Evolutionary conservation across 2,797 vertebrate species (phyloP), one percentile per base, ranked within the genome.

Genomic region (Sphaeramia orbicularis): DNA sequence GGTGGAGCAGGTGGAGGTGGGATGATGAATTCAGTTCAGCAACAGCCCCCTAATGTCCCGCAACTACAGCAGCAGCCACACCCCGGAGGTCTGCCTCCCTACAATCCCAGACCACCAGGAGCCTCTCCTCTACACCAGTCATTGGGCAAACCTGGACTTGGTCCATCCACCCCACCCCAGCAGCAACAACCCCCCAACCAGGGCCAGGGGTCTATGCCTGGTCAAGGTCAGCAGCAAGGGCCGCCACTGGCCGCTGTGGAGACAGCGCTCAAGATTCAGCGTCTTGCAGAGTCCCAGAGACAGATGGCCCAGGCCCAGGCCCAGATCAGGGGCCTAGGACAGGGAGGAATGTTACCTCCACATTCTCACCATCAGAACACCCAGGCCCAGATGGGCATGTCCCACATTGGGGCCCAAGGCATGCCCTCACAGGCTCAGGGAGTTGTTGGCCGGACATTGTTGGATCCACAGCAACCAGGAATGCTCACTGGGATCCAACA

Each of bases 241-340:
- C 96, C 97, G 30, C 97, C 97, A 21, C 90, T 94, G 0, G 97
- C 96, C 6, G 98, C 98, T 0, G 95, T 99, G 59, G 97, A 99
- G 85, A 97, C 97, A 18, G 97, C 98, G 14, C 94, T 98, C 88
- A 97, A 98, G 85, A 99, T 98, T 84, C 97, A 99, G 85, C 94
- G 97, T 30, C 94, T 96, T 0, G 98, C 98, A 0, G 97, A 99
- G 87, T 96, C 95, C 4, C 97, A 99, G 86, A 94, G 97, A 78
- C 96, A 98, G 90, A 97, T 98, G 96, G 96, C 77, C 49, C 91
- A 90, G 52, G 86, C 79, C 30, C 96, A 98, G 63, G 95, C 95
- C 59, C 96, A 97, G 84, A 94, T 96, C 73, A 95, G 96, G 15
- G 82, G 83, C 30, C 72, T 91, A 58, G 91, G 89, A 45, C 92